Percentiles rank a stretch among this genome's conserved stretches.
phyloP scores from a whole-genome alignment of 2,113 vertebrate genomes.

The Chloroceryle aenea region DNA sequence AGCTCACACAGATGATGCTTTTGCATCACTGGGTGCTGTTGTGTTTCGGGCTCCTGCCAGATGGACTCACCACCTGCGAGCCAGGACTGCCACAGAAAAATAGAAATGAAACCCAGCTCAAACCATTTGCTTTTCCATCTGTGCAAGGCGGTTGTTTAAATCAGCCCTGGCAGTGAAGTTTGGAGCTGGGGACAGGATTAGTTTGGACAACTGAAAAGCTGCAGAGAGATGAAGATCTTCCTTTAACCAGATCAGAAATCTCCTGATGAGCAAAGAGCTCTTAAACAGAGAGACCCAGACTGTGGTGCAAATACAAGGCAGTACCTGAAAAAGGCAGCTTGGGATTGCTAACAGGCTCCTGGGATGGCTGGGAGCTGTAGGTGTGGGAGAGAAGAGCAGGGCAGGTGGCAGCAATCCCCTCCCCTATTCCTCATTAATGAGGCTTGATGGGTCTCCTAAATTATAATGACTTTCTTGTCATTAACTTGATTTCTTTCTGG shows the following conservation, averaged over 20 bases:
- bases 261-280: neutral
- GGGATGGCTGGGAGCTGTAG: neutral
- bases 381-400: neutral
- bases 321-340: neutral
- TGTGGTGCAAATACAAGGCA: neutral
- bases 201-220: neutral
- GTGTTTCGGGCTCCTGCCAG: conserved; percentile 6
- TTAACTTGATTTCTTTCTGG: conserved; percentile 57
- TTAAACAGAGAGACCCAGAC: neutral
- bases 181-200: neutral
- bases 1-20: neutral
- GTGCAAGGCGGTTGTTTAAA: neutral
- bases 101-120: neutral
- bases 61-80: conserved; percentile 21
- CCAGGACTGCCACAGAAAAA: neutral
- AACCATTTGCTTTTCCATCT: conserved; percentile 62
- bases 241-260: neutral
- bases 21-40: neutral
- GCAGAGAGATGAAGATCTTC: neutral
- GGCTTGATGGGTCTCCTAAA: conserved; percentile 1
- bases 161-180: neutral
- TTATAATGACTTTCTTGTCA: conserved; percentile 31
- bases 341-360: neutral
- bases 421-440: neutral
- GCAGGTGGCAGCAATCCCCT: neutral